phyloP scores from a whole-genome alignment of 2,888 invertebrate genomes.

The Troides aeacus region DNA sequence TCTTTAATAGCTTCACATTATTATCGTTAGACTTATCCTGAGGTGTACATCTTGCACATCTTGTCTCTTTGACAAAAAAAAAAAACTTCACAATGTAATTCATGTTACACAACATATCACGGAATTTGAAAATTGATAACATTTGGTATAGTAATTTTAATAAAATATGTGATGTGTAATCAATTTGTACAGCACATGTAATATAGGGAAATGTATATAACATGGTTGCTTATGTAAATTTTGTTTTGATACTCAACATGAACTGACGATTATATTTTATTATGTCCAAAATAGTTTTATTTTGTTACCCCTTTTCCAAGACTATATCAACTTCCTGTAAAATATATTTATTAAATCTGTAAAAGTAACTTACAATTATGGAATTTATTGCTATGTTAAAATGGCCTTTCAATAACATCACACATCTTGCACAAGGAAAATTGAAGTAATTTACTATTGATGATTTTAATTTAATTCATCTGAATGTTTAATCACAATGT shows the following conservation, averaged over 20 bases:
- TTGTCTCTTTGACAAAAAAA: too few species aligned
- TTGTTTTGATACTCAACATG: constrained; percentile 78
- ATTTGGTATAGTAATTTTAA: background rate
- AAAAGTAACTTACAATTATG: too few species aligned
- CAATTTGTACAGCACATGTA: constrained; percentile 24
- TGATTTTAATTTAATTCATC: too few species aligned
- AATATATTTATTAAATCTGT: too few species aligned
- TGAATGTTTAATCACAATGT: too few species aligned
- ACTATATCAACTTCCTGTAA: background rate
- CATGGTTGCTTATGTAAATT: constrained; percentile 55
- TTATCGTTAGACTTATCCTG: too few species aligned
- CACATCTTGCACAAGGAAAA: too few species aligned
- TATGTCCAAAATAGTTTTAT: constrained; percentile 49
- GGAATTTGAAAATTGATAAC: background rate
- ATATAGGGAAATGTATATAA: constrained; percentile 47
- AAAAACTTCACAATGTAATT: background rate
- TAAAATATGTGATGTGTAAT: constrained; percentile 33
- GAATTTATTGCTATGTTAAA: too few species aligned
- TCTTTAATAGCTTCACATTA: too few species aligned
- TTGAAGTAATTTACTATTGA: too few species aligned
- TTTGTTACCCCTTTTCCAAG: constrained; percentile 10
- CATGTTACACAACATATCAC: background rate
- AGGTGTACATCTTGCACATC: too few species aligned
- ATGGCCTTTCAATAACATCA: too few species aligned
- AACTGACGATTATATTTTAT: constrained; percentile 78